Evolutionary conservation across 2,113 vertebrate species (phyloP), one percentile per base, ranked within the genome.

Genomic region (Numida meleagris): DNA sequence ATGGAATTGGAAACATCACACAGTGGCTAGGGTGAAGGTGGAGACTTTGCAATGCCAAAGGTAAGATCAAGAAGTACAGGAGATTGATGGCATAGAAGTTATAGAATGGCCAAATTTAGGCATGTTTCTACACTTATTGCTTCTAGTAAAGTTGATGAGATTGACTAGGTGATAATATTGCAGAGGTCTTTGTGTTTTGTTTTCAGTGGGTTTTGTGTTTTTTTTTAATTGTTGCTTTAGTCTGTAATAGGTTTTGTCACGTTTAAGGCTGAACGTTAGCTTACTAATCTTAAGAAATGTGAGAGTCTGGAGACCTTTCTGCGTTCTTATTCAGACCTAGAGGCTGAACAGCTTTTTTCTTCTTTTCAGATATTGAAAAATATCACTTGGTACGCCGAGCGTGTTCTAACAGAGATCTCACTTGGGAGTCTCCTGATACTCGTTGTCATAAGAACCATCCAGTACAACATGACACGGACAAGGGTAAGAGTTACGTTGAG

Each of bases 381-480:
- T 67, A 98, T 99, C 95, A 97, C 98, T 29, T 99, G 99, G 99
- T 99, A 99, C 95, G 98, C 99, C 24, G 99, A 99, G 93, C 98
- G 99, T 29, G 98, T 98, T 40, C 86, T 99, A 93, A 99, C 99
- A 19, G 99, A 99, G 96, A 99, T 99, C 97, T 99, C 99, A 12
- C 97, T 99, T 65, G 99, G 99, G 51, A 99, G 99, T 94, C 98
- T 99, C 86, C 98, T 99, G 91, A 99, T 99, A 91, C 96, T 99
- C 51, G 99, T 99, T 2, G 99, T 99, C 87, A 99, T 99, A 95
- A 98, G 99, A 97, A 99, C 99, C 93, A 99, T 99, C 95, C 99
- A 99, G 89, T 99, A 99, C 97, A 99, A 99, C 98, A 99, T 99
- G 99, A 99, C 99, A 14, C 97, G 99, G 71, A 99, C 99, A n/a